These are phyloP conservation scores for Psilopsiagon aurifrons DNA, from an alignment of 2,113 vertebrate genomes.

Conservation along the genomic window DNA sequence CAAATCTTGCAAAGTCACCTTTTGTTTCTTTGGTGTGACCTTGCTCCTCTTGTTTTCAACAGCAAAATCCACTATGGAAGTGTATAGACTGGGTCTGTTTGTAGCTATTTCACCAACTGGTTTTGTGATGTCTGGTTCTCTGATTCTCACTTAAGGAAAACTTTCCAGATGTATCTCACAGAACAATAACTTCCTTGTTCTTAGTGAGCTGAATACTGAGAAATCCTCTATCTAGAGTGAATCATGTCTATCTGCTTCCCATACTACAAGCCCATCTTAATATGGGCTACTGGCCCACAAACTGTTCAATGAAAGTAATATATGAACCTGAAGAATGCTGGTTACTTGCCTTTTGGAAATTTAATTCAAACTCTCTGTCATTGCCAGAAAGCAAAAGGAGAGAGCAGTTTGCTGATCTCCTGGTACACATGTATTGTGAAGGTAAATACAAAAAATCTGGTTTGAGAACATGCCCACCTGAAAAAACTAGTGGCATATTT, in stretches of 20 bases:
- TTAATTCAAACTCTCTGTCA: not conserved
- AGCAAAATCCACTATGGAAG: not conserved
- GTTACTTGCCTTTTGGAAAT: not conserved
- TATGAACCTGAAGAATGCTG: not conserved
- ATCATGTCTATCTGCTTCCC: not conserved
- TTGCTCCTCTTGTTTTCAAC: not conserved
- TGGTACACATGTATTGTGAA: not conserved
- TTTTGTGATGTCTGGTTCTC: not conserved
- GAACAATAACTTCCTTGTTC: not conserved
- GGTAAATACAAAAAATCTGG: not conserved
- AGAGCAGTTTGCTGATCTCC: not conserved
- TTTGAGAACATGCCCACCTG: not conserved
- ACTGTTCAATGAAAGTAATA: not conserved
- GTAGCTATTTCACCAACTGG: not conserved
- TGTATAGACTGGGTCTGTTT: not conserved
- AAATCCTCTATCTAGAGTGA: not conserved
- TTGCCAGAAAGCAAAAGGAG: not conserved
- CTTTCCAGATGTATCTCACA: not conserved
- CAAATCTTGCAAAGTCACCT: not conserved
- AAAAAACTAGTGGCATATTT: not conserved
- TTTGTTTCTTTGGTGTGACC: not conserved
- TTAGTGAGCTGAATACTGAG: not conserved
- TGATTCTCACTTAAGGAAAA: not conserved
- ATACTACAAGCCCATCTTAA: not conserved
- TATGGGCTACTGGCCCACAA: not conserved